Conservation (phyloP, 2,888 invertebrate genomes). For the Dasysyrphus albostriatus region DNA sequence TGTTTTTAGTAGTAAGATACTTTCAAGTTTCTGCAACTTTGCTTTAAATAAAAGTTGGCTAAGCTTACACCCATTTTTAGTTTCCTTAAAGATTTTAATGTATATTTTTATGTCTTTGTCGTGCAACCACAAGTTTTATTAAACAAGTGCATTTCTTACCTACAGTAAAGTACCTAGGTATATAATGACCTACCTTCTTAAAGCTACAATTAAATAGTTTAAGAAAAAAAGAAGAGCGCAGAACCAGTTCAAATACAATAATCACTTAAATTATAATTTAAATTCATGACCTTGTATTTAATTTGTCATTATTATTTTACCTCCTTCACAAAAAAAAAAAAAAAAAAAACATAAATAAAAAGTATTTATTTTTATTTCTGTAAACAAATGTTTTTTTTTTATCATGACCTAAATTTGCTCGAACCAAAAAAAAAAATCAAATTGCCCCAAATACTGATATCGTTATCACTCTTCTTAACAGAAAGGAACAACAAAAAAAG, state of each 20-base stretch:
- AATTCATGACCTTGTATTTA: neutral
- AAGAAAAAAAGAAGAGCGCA: neutral
- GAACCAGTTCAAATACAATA: neutral
- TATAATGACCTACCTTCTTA: no score
- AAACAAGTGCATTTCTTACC: no score
- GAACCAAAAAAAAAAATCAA: neutral
- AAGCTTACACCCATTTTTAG: no score
- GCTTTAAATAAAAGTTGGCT: no score
- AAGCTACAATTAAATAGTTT: no score
- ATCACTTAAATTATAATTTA: neutral
- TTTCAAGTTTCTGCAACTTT: no score
- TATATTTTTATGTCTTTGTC: no score
- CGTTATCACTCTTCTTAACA: conserved; percentile 6
- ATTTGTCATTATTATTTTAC: neutral
- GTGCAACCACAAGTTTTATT: no score
- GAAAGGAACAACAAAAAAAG: neutral
- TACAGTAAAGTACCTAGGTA: no score
- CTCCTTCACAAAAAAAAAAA: neutral
- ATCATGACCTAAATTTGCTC: conserved; percentile 10
- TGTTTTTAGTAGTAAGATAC: no score
- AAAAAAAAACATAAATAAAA: no score
- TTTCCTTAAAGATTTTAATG: no score
- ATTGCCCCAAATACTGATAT: neutral
- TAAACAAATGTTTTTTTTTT: neutral
- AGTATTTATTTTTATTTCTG: neutral